Evolutionary conservation across 2,797 vertebrate species (phyloP), one percentile per base, ranked within the genome.

Genomic region (Platalea minor): DNA sequence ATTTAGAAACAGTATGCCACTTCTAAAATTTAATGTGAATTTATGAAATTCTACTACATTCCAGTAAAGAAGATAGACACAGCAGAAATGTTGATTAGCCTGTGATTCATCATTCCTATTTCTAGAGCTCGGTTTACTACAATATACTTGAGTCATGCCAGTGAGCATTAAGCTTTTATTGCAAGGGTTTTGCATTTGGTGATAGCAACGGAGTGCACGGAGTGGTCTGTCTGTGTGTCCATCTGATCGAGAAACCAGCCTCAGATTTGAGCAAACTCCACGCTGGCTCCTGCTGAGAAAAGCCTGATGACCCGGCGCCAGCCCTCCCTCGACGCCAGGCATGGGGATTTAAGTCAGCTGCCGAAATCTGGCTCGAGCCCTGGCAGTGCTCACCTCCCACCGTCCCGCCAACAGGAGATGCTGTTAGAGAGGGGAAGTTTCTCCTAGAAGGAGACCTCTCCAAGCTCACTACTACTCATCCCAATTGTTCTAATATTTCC

Each of bases 151-250:
- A 43, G 28, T 46, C 72, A 29, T 4, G 18, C n/a, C 63, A 14
- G 23, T 0, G 5, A 75, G 8, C 54, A 23, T 69, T 46, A 57
- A 21, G 28, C 16, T 81, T 60, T 91, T 64, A 35, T 89, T 65
- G 57, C 61, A 76, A 37, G 25, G 65, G 56, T 1, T 91, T 75
- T 84, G 50, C 20, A 8, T 24, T 31, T 70, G 8, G 1, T 9
- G 50, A 12, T 19, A 48, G 35, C 28, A 57, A 41, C 2, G 0
- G 2, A 35, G 31, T 1, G 12, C 26, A 9, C 0, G 0, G 25
- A 68, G 26, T 5, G 4, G 18, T 45, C n/a, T 41, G 31, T 14
- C 39, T 24, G 18, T 21, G 12, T 0, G 1, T 28, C 28, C 3
- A 2, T 51, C 65, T 75, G 61, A 68, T 51, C 60, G 39, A 37